Evolutionary conservation across 2,888 invertebrate genomes (phyloP).

Genomic region (Druceiella hillmani): DNA sequence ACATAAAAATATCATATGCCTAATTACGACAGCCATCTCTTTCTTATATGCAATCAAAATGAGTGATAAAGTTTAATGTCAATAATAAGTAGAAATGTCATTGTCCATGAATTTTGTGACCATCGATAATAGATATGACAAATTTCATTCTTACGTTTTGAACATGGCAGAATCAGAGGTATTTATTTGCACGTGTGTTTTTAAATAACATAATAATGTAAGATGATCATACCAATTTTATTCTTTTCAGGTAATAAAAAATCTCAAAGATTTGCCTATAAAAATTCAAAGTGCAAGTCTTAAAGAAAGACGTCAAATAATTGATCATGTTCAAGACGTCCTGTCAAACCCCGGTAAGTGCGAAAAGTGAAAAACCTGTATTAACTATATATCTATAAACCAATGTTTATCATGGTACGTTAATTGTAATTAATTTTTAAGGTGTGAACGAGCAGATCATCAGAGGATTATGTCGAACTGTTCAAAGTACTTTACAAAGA

Average conservation of each 20-base stretch:
- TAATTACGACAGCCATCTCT: no score
- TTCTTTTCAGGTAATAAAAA: slow-evolving; percentile 60
- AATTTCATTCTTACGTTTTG: slow-evolving; percentile 34
- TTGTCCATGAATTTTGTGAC: no score
- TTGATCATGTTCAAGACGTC: slow-evolving; percentile 63
- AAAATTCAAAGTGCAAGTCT: slow-evolving; percentile 68
- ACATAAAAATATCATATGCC: no score
- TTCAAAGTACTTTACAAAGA: slow-evolving; percentile 70
- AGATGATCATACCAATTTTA: no score
- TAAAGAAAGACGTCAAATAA: slow-evolving; percentile 61
- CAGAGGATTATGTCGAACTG: slow-evolving; percentile 70
- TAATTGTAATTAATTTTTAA: slow-evolving; percentile 33
- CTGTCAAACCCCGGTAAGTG: slow-evolving; percentile 67
- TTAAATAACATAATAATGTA: slow-evolving; percentile 21
- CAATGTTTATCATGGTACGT: slow-evolving; percentile 3
- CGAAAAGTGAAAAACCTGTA: not conserved
- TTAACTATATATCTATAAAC: no score
- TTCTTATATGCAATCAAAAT: no score
- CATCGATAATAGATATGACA: slow-evolving; percentile 16
- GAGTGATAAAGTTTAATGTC: no score
- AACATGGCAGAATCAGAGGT: slow-evolving; percentile 69
- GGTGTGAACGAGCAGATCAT: slow-evolving; percentile 74
- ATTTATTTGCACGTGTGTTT: slow-evolving; percentile 43
- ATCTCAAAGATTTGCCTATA: slow-evolving; percentile 67
- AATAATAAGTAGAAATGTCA: no score